Percentiles rank a stretch among this genome's conserved stretches.
Evolutionary conservation across 2,113 vertebrate species (phyloP).

Genomic region (Dermatemys mawii): DNA sequence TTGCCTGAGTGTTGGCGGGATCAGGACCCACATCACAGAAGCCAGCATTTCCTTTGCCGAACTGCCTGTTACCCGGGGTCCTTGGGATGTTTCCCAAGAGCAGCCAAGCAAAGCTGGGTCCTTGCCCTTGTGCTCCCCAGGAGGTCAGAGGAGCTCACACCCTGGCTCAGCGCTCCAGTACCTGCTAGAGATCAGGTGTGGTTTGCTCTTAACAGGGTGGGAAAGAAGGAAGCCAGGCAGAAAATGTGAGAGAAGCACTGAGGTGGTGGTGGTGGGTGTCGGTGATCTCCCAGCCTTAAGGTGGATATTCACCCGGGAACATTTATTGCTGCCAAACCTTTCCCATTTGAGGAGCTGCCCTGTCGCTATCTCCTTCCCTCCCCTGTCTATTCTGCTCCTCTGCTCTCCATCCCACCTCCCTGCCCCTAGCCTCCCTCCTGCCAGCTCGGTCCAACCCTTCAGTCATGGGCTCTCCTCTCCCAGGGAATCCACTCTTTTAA

Average conservation of each 20-base stretch:
- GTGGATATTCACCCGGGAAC: not conserved
- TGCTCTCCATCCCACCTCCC: accelerated
- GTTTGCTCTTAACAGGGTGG: not conserved
- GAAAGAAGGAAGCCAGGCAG: not conserved
- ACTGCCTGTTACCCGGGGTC: no score
- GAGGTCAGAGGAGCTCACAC: not conserved
- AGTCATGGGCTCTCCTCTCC: not conserved
- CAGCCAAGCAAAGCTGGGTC: not conserved
- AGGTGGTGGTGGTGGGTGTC: not conserved
- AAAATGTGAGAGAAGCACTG: not conserved
- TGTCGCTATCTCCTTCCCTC: not conserved
- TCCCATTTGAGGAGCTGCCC: not conserved
- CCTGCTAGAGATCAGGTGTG: not conserved
- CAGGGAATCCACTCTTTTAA: not conserved
- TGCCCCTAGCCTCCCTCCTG: not conserved
- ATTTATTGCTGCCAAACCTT: not conserved
- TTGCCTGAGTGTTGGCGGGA: no score
- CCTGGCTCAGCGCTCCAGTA: not conserved
- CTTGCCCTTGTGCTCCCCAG: not conserved
- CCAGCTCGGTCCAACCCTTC: not conserved
- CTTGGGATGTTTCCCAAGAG: not conserved
- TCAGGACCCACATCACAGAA: not conserved
- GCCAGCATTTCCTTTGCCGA: not conserved
- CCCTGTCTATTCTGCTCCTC: no score
- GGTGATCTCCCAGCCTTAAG: not conserved